Evolutionary conservation across 2,888 invertebrate genomes (phyloP), one percentile per base, ranked within the genome.

Genomic region (Rapana venosa): DNA sequence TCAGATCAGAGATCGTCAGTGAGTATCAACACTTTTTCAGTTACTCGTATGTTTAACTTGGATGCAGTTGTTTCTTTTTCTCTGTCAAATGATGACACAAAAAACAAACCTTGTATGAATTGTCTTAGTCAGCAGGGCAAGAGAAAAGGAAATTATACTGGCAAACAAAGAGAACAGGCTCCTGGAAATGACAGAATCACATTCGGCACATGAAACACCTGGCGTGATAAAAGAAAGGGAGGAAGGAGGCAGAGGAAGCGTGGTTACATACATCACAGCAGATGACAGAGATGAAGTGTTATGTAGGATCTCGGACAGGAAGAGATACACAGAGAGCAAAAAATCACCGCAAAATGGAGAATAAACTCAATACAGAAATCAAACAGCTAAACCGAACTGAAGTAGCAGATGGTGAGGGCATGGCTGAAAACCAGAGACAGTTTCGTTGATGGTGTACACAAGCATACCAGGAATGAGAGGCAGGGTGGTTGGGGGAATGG

Each of bases 261-360:
- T 8, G 8, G 47, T 47, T 47, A 47, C 47, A 47, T 47, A 47
- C 47, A 47, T 47, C 47, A 47, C 8, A 5, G 2, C 47, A 47
- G 47, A 47, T 47, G 47, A 47, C 8, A 47, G 47, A 47, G 47
- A 47, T 47, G 8, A 47, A 32, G 30, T 22, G 26, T 83, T 83
- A 47, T 22, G 22, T 20, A 32, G 79, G 79, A 35, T 83, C 13
- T 17, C 47, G 32, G 77, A 26, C 30, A 15, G 36, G 47, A 47
- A 47, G 26, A 47, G 4, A 26, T 47, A 5, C 36, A 83, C 6
- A 26, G 30, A 83, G 26, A 30, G 17, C 81, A 83, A 47, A 83
- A 83, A 47, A 83, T 13, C 81, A 83, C 81, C 81, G 81, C 81
- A 83, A 22, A n/a, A 47, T 36, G 13, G 81, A 83, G 47, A 83